Conservation (phyloP, 2,888 invertebrate genomes). For the Morpho deidamia region DNA sequence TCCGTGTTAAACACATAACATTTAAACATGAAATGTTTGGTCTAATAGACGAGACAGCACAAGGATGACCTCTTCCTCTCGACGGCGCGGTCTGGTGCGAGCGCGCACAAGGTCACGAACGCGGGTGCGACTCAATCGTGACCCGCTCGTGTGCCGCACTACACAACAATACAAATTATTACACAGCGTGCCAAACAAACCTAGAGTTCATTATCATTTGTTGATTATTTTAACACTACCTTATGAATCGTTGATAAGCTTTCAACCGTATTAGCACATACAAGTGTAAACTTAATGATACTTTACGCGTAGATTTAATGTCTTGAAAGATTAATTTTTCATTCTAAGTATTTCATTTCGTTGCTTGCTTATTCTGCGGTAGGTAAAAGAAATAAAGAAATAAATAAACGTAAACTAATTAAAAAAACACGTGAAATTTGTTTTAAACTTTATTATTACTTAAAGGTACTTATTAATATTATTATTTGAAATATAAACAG, state of each 20-base stretch:
- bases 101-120: slow-evolving; percentile 75
- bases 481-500: too few species aligned
- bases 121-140: slow-evolving; percentile 75
- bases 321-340: too few species aligned
- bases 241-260: slow-evolving; percentile 42
- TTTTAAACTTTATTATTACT: too few species aligned
- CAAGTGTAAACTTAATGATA: slow-evolving; percentile 30
- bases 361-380: too few species aligned
- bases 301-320: background rate
- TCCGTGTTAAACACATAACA: background rate
- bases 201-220: slow-evolving; percentile 60
- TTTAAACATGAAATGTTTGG: slow-evolving; percentile 2
- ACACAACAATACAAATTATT: slow-evolving; percentile 43
- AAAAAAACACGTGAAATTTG: too few species aligned
- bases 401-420: too few species aligned
- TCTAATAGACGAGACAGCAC: slow-evolving; percentile 10
- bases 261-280: slow-evolving; percentile 32
- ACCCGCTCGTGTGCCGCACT: slow-evolving; percentile 68
- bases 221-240: slow-evolving; percentile 40
- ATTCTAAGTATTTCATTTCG: too few species aligned
- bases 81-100: slow-evolving; percentile 40
- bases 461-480: too few species aligned
- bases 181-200: slow-evolving; percentile 47
- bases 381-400: too few species aligned
- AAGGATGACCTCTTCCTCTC: slow-evolving; percentile 43